Evolutionary conservation across 2,113 vertebrate genomes (phyloP).

Genomic region (Polypterus senegalus): DNA sequence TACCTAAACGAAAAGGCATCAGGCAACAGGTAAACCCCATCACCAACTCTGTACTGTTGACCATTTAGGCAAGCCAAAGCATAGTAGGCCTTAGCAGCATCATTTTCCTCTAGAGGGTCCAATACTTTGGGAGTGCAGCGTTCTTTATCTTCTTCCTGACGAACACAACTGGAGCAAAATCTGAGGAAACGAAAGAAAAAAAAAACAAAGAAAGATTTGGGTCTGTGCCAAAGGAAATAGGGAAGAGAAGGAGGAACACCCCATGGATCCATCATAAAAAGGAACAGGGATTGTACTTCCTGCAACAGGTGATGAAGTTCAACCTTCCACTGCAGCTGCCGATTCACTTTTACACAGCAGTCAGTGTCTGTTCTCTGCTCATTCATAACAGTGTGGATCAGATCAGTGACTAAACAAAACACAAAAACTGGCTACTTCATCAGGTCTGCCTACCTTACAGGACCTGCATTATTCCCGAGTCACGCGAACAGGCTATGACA

Average conservation of each 20-base stretch:
- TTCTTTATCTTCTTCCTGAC: slow-evolving; percentile 54
- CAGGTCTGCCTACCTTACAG: too few relatives aligned
- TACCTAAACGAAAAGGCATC: slow-evolving; percentile 79
- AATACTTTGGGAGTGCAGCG: slow-evolving; percentile 53
- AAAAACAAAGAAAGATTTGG: not conserved
- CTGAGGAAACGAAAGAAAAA: slow-evolving; percentile 29
- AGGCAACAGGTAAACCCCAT: slow-evolving; percentile 67
- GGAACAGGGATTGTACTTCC: not conserved
- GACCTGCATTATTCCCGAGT: too few relatives aligned
- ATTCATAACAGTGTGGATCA: too few relatives aligned
- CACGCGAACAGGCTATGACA: too few relatives aligned
- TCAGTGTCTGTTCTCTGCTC: too few relatives aligned
- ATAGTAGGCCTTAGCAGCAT: slow-evolving; percentile 56
- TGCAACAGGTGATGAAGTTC: not conserved
- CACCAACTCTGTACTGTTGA: slow-evolving; percentile 64
- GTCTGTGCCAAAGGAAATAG: too few relatives aligned
- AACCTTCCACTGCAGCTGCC: not conserved
- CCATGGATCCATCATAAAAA: not conserved
- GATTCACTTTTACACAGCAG: too few relatives aligned
- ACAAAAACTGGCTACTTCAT: too few relatives aligned
- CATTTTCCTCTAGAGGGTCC: slow-evolving; percentile 54
- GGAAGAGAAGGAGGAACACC: not conserved
- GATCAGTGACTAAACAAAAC: too few relatives aligned
- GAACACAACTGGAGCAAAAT: slow-evolving; percentile 71
- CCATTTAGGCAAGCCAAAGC: slow-evolving; percentile 60